phyloP scores from a whole-genome alignment of 2,113 vertebrate genomes.

The Alexandromys fortis region DNA sequence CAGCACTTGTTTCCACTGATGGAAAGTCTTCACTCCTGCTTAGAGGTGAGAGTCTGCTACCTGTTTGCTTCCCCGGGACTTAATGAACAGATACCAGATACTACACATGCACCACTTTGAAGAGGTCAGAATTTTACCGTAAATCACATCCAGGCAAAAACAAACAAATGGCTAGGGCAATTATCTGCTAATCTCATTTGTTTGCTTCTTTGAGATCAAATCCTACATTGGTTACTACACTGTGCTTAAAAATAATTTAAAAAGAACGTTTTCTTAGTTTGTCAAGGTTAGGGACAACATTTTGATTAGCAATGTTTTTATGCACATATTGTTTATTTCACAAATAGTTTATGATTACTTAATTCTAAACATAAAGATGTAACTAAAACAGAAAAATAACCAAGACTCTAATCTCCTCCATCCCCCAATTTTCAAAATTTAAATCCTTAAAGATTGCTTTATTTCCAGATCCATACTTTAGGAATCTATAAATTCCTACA shows the following conservation, averaged over 20 bases:
- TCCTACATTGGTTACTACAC: not conserved
- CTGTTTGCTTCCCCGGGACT: not conserved
- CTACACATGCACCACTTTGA: not conserved
- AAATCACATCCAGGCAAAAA: not conserved
- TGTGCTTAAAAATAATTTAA: not conserved
- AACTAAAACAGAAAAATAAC: not conserved
- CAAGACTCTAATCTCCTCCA: not conserved
- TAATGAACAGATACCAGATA: not conserved
- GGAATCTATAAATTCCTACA: not conserved
- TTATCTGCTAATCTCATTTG: not conserved
- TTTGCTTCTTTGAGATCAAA: not conserved
- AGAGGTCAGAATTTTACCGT: not conserved
- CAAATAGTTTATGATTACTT: not conserved
- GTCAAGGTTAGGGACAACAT: not conserved
- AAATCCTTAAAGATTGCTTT: not conserved
- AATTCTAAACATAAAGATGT: not conserved
- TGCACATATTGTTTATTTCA: not conserved
- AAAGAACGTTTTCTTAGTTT: not conserved
- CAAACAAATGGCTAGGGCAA: not conserved
- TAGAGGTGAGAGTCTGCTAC: not conserved
- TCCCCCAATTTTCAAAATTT: not conserved
- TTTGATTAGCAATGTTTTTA: not conserved
- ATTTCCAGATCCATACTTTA: not conserved
- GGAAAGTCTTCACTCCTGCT: not conserved
- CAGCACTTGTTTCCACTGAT: not conserved